These are phyloP conservation scores for Clavelina lepadiformis DNA, from an alignment of 23 tunicate genomes.

Conservation along the genomic window DNA sequence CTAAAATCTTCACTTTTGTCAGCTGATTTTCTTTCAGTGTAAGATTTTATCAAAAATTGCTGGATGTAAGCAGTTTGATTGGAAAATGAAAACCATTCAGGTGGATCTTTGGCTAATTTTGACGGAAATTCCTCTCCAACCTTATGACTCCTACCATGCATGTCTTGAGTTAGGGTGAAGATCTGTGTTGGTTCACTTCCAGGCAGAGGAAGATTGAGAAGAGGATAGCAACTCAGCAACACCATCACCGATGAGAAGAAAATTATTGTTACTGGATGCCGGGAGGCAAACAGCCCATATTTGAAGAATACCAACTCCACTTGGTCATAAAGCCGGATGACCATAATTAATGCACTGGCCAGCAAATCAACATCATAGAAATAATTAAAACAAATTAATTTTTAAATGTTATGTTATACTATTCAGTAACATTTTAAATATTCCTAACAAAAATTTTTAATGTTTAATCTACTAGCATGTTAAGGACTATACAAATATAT, in stretches of 20 bases:
- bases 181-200: conserved; percentile 81
- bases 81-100: conserved; percentile 4
- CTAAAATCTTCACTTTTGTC: conserved; percentile 1
- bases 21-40: conserved; percentile 12
- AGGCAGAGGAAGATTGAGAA: conserved; percentile 79
- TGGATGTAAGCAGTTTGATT: conserved; percentile 69
- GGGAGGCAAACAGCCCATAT: conserved; percentile 82
- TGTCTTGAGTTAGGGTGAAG: conserved; percentile 26
- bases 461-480: no score
- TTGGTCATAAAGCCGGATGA: background rate
- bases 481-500: no score
- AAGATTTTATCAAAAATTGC: conserved; percentile 63
- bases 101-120: background rate
- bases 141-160: background rate
- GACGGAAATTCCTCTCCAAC: conserved; percentile 12
- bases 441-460: no score
- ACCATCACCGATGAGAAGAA: conserved; percentile 61
- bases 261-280: conserved; percentile 68
- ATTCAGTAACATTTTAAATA: no score
- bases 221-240: conserved; percentile 64
- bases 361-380: no score
- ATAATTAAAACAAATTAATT: no score
- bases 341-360: no score
- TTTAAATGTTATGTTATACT: no score
- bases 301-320: conserved; percentile 39